Evolutionary conservation across 2,797 vertebrate species (phyloP).

Genomic region (Molossus alvarezi): DNA sequence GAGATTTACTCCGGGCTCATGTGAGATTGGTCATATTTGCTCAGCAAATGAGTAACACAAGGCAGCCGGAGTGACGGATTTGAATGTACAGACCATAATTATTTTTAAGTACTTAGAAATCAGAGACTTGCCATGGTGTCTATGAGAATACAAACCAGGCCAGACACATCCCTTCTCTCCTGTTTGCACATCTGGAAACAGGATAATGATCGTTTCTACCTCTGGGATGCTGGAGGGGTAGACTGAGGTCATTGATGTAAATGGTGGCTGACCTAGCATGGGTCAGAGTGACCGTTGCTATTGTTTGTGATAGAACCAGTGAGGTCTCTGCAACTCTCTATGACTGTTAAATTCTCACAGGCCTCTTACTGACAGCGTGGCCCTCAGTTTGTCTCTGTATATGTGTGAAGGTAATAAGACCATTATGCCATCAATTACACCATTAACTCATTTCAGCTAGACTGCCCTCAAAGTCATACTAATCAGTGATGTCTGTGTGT

Average conservation of each 20-base stretch:
- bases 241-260: neutral
- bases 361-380: slow-evolving; percentile 1
- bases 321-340: slow-evolving; percentile 32
- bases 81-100: neutral
- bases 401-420: slow-evolving; percentile 57
- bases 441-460: slow-evolving; percentile 64
- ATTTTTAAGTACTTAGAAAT: slow-evolving; percentile 5
- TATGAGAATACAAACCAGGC: neutral
- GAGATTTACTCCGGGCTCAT: neutral
- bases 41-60: neutral
- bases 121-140: neutral
- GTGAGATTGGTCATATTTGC: neutral
- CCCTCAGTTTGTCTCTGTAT: slow-evolving; percentile 4
- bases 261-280: neutral
- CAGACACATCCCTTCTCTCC: neutral
- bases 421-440: slow-evolving; percentile 60
- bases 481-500: slow-evolving; percentile 9
- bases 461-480: slow-evolving; percentile 46
- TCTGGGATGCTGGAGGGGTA: neutral
- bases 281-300: neutral
- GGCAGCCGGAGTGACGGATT: neutral
- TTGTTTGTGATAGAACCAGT: slow-evolving; percentile 27
- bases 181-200: neutral
- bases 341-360: slow-evolving; percentile 38
- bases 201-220: too few relatives aligned